A percentile compares a stretch with the other conserved stretches of the same genome.
These are phyloP conservation scores for Bergia puertoricense DNA, from an alignment of 92 coral and sea anemone species.

Conservation along the genomic window DNA sequence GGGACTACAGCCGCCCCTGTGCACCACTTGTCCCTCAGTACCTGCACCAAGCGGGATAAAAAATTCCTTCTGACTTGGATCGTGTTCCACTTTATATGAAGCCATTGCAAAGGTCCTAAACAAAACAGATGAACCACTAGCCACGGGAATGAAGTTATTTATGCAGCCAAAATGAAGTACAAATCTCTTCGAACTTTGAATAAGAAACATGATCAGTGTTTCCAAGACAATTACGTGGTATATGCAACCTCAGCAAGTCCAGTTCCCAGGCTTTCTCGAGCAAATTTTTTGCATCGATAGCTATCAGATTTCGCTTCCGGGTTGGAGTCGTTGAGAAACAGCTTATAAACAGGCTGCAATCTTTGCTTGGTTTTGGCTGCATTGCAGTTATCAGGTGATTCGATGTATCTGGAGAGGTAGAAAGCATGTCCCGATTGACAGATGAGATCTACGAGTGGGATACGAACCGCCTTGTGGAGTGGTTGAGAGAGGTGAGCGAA, in stretches of 20 bases:
- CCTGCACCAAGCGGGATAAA: slow-evolving; percentile 16
- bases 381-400: background rate
- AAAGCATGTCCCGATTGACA: slow-evolving; percentile 27
- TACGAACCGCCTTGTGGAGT: slow-evolving; percentile 17
- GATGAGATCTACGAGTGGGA: slow-evolving; percentile 36
- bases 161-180: background rate
- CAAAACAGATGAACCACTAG: background rate
- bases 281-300: background rate
- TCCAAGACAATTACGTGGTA: background rate
- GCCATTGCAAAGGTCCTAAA: slow-evolving; percentile 17
- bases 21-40: background rate
- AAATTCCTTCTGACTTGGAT: background rate
- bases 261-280: background rate
- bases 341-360: background rate
- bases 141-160: background rate
- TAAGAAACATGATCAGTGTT: too few relatives aligned
- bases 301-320: slow-evolving; percentile 15
- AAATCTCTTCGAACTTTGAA: background rate
- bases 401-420: background rate
- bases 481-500: slow-evolving; percentile 31
- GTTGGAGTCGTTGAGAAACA: background rate
- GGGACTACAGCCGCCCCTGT: too few relatives aligned
- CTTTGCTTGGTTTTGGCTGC: background rate
- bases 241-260: background rate
- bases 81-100: slow-evolving; percentile 14